A percentile compares a stretch with the other conserved stretches of the same genome.
These are phyloP conservation scores for Ophioninae sp. DNA, from an alignment of 2,888 invertebrate genomes.

Conservation along the genomic window DNA sequence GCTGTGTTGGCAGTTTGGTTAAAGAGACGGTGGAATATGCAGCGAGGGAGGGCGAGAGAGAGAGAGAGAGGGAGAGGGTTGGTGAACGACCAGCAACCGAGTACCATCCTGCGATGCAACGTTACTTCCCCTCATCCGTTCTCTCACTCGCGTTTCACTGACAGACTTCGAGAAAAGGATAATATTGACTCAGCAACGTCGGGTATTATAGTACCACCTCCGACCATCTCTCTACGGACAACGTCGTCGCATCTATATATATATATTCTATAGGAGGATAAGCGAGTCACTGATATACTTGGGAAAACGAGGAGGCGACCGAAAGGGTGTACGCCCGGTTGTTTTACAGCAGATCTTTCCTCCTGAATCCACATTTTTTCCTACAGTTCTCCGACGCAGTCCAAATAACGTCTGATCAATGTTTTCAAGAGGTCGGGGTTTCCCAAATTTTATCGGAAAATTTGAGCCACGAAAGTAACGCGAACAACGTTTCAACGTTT, in stretches of 20 bases:
- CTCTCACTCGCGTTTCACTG: slow-evolving; percentile 46
- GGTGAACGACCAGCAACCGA: slow-evolving; percentile 53
- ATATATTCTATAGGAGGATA: slow-evolving; percentile 3
- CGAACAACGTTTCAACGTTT: no score
- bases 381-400: not conserved
- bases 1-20: slow-evolving; percentile 65
- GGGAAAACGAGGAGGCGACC: slow-evolving; percentile 27
- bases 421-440: no score
- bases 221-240: slow-evolving; percentile 51
- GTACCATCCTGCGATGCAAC: slow-evolving; percentile 57
- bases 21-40: slow-evolving; percentile 4
- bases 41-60: not conserved
- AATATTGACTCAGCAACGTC: slow-evolving; percentile 73
- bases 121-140: slow-evolving; percentile 20
- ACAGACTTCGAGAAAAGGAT: slow-evolving; percentile 69
- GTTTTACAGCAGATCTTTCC: slow-evolving; percentile 39
- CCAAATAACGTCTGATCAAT: not conserved
- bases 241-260: not conserved
- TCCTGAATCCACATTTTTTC: slow-evolving; percentile 19
- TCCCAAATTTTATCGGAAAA: no score
- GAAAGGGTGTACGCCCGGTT: slow-evolving; percentile 41
- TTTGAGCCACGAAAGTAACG: no score
- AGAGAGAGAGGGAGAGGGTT: slow-evolving; percentile 42
- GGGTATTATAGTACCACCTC: slow-evolving; percentile 52
- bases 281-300: slow-evolving; percentile 28